Evolutionary conservation across 1,140 invertebrate species (phyloP), one percentile per base, ranked within the genome.

Genomic region (Rhizoglyphus robini): DNA sequence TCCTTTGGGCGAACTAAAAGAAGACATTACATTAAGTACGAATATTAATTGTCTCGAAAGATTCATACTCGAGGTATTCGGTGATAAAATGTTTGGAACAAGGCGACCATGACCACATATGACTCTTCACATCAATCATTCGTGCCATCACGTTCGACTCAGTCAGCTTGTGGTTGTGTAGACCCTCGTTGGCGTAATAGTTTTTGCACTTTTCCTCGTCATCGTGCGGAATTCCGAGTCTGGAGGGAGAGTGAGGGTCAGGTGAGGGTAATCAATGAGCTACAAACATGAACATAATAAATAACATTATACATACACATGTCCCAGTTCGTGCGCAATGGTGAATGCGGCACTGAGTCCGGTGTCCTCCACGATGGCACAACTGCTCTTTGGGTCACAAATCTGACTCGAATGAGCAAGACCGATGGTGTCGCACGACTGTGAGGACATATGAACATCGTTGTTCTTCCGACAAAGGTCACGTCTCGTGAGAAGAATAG

Each of bases 301-400:
- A 49, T 25, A 63, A 65, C 58, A 32, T 3, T 51, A 23, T 62
- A 80, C 88, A 82, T 81, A 88, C 84, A 92, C 82, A 73, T 95
- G 91, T 47, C 90, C 91, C 59, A 94, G 80, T 78, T 95, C 90
- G 71, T 94, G 90, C 25, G 90, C 88, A 67, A 94, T 90, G 11
- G 90, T 93, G 73, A 93, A 95, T 2, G 89, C 89, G 20, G 90
- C 86, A 4, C 85, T 84, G 5, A 95, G 79, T 1, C 91, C 91
- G 72, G 90, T 92, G 72, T 95, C 91, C 74, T 88, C 87, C 30
- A 92, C 86, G 66, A 95, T 84, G 8, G 90, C 86, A 75, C 91
- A 95, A 70, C 85, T 86, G 15, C 83, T 80, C 51, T 80, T 75
- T 0, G 79, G 76, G 65, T 84, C 83, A 75, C 91, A 95, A 79